phyloP scores from a whole-genome alignment of 2,888 invertebrate genomes.

The Deladenus siricidicola region DNA sequence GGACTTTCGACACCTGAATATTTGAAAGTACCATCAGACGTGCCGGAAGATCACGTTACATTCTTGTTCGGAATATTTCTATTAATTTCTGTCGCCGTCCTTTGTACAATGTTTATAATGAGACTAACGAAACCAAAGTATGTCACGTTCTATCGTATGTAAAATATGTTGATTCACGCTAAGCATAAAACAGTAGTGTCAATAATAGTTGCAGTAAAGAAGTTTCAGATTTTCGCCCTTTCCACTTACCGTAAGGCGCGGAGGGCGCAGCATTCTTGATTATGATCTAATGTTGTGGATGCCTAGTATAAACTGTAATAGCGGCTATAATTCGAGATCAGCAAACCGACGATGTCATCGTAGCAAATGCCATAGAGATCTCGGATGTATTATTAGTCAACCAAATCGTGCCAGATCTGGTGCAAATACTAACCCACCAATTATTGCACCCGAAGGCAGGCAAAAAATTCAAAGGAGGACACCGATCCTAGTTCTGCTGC shows the following conservation, averaged over 20 bases:
- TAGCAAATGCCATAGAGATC: background rate
- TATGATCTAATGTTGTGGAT: conserved; percentile 8
- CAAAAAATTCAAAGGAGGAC: background rate
- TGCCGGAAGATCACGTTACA: conserved; percentile 34
- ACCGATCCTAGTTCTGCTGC: background rate
- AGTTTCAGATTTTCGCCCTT: background rate
- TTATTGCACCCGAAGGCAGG: background rate
- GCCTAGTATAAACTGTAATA: background rate
- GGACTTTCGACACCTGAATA: conserved; percentile 4
- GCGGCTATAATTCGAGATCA: no score
- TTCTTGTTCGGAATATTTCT: conserved; percentile 33
- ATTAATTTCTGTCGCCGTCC: conserved; percentile 32
- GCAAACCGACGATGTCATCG: background rate
- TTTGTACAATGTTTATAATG: conserved; percentile 17
- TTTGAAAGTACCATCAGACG: conserved; percentile 18
- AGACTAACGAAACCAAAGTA: conserved; percentile 7
- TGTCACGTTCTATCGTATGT: no score
- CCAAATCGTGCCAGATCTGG: background rate
- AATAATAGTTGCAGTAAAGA: no score
- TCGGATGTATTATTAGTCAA: no score
- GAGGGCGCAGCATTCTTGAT: background rate
- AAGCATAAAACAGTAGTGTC: no score
- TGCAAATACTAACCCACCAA: background rate
- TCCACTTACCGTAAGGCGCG: background rate
- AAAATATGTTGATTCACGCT: no score